Conservation (phyloP, 2,113 vertebrate genomes). For the Myrmecobius fasciatus region DNA sequence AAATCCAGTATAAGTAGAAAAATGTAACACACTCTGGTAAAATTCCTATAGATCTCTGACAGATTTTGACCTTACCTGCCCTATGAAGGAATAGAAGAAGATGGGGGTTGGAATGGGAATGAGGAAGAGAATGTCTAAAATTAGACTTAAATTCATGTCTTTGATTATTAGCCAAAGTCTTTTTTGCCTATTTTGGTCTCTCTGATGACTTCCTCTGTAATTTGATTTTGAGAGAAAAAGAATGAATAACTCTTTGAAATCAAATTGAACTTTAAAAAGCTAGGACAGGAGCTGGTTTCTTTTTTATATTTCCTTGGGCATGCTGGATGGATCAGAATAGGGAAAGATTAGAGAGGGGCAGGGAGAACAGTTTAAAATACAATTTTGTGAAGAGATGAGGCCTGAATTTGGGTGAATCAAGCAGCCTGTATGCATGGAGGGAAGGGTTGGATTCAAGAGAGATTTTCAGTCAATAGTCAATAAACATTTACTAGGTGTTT, state of each 20-base stretch:
- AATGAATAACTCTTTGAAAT: conserved; percentile 2
- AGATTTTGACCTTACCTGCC: background rate
- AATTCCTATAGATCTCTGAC: background rate
- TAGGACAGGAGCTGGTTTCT: background rate
- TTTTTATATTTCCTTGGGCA: background rate
- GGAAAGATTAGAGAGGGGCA: background rate
- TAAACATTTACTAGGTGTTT: background rate
- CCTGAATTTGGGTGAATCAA: background rate
- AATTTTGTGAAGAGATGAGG: background rate
- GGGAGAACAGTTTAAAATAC: background rate
- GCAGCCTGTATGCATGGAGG: background rate
- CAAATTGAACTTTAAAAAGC: background rate
- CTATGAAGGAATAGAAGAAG: background rate
- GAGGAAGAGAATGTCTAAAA: background rate
- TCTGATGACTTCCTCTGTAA: conserved; percentile 1
- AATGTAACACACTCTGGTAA: background rate
- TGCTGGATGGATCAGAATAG: background rate
- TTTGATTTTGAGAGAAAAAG: background rate
- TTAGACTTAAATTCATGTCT: background rate
- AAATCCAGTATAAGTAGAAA: background rate
- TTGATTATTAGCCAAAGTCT: background rate
- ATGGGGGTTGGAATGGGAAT: background rate
- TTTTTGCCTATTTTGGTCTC: background rate
- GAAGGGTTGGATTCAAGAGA: background rate
- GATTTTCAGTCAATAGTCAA: background rate